Conservation (phyloP, 2,888 invertebrate species). For the Caenorhabditis plicata region DNA sequence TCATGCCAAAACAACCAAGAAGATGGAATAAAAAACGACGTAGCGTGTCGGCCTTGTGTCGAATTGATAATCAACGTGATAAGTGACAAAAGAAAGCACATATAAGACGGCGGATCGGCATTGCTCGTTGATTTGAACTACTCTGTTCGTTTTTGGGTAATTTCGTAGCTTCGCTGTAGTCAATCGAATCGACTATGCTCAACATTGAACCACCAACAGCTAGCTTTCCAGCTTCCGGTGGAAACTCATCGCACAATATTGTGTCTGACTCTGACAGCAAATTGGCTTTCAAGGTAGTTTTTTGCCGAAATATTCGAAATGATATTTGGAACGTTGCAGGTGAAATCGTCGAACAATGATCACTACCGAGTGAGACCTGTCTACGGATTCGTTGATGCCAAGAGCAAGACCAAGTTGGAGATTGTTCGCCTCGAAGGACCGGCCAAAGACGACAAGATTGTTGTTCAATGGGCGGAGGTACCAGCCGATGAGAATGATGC, state of each 20-base stretch:
- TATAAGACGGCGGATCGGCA: no score
- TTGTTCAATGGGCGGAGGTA: constrained; percentile 47
- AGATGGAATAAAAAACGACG: no score
- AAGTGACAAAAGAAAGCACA: no score
- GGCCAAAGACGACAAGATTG: constrained; percentile 45
- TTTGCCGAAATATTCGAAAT: no score
- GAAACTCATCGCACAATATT: constrained; percentile 1
- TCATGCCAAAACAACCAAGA: no score
- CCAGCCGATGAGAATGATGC: constrained; percentile 48
- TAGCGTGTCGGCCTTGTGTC: no score
- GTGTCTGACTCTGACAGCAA: background rate
- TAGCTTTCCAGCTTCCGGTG: background rate
- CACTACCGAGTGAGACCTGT: constrained; percentile 53
- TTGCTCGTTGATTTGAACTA: no score
- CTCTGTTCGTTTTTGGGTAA: no score
- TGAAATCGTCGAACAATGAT: constrained; percentile 52
- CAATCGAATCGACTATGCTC: constrained; percentile 4
- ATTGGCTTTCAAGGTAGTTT: constrained; percentile 5
- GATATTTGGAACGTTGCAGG: constrained; percentile 21
- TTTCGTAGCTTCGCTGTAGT: no score
- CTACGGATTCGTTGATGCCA: constrained; percentile 47
- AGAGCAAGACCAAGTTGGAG: constrained; percentile 33
- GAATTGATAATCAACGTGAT: no score
- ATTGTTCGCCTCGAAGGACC: constrained; percentile 38
- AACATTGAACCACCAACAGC: constrained; percentile 9